These are phyloP conservation scores for Neodiprion lecontei DNA, from an alignment of 1,140 invertebrate genomes.

Conservation along the genomic window DNA sequence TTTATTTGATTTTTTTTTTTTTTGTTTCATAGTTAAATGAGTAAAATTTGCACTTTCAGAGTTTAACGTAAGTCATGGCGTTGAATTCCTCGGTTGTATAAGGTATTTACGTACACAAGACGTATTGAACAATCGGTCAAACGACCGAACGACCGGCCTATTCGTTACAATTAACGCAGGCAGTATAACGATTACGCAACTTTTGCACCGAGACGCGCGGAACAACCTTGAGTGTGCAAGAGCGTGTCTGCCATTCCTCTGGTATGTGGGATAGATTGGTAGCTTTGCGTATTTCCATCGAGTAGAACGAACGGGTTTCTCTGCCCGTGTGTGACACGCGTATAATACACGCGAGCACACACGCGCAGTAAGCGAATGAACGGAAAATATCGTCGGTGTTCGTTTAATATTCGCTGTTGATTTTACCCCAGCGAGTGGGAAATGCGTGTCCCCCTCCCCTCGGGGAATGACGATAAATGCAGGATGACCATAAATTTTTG, in stretches of 20 bases:
- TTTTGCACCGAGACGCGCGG: not conserved
- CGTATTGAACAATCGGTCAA: not conserved
- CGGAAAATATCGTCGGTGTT: too few relatives aligned
- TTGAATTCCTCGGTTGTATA: not conserved
- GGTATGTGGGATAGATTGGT: not conserved
- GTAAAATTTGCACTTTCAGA: too few relatives aligned
- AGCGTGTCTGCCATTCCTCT: not conserved
- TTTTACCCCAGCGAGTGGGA: too few relatives aligned
- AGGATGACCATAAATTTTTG: too few relatives aligned
- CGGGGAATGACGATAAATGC: too few relatives aligned
- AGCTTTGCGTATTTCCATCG: not conserved
- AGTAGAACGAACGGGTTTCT: not conserved
- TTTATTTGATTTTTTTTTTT: too few relatives aligned
- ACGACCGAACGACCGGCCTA: not conserved
- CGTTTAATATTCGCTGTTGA: too few relatives aligned
- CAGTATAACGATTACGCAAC: not conserved
- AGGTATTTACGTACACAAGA: not conserved
- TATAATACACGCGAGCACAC: too few relatives aligned
- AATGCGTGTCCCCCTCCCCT: too few relatives aligned
- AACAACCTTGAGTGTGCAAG: conserved; percentile 1
- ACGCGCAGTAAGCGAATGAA: too few relatives aligned
- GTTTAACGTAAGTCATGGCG: too few relatives aligned
- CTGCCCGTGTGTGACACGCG: not conserved
- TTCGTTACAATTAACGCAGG: conserved; percentile 1
- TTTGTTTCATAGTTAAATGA: too few relatives aligned